phyloP scores from a whole-genome alignment of 2,888 invertebrate genomes.

The Synanthedon andrenaeformis region DNA sequence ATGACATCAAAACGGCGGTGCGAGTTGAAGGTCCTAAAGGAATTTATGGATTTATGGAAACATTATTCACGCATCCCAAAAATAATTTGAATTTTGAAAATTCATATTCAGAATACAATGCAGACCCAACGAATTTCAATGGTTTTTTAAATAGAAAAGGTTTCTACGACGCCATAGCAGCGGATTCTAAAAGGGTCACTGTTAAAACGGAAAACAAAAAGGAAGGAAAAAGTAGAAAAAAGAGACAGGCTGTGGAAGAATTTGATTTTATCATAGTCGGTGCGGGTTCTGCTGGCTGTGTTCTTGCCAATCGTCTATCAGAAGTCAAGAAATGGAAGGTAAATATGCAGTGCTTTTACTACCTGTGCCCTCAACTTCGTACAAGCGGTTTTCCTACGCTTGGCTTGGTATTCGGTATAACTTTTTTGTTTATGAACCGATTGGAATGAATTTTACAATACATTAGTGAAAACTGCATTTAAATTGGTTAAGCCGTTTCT shows the following conservation, averaged over 20 bases:
- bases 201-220: constrained; percentile 10
- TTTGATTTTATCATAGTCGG: constrained; percentile 75
- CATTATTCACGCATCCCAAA: constrained; percentile 21
- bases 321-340: constrained; percentile 74
- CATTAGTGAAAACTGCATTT: too few relatives aligned
- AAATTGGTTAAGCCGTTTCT: too few relatives aligned
- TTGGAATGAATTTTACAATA: too few relatives aligned
- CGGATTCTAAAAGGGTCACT: constrained; percentile 22
- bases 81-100: constrained; percentile 18
- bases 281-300: constrained; percentile 77
- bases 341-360: constrained; percentile 15
- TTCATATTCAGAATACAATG: constrained; percentile 12
- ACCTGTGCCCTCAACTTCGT: neutral
- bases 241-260: constrained; percentile 34
- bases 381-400: too few relatives aligned
- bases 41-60: constrained; percentile 23
- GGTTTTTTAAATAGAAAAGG: constrained; percentile 12
- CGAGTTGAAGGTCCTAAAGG: constrained; percentile 23
- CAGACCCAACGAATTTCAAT: constrained; percentile 11
- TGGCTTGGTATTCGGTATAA: too few relatives aligned
- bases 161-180: constrained; percentile 24
- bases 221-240: constrained; percentile 20
- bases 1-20: constrained; percentile 19
- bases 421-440: too few relatives aligned
- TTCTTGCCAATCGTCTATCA: constrained; percentile 73